phyloP scores from a whole-genome alignment of 2,113 vertebrate genomes.

The Oxyruncus cristatus region DNA sequence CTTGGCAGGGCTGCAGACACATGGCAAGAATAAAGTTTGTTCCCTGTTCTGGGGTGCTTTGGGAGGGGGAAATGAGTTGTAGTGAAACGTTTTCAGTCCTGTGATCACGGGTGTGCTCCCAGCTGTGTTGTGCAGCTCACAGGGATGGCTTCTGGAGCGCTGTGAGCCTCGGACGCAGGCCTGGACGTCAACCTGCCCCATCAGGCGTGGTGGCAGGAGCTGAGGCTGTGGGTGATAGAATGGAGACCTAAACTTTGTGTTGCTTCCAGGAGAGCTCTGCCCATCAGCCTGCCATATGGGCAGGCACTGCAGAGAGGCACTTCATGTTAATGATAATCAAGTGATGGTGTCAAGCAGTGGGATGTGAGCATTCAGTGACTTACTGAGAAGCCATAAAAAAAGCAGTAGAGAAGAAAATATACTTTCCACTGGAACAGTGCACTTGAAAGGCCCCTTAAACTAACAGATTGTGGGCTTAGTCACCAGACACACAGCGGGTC shows the following conservation, averaged over 20 bases:
- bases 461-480: not conserved
- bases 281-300: not conserved
- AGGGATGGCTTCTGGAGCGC: not conserved
- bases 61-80: not conserved
- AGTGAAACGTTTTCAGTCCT: not conserved
- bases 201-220: not conserved
- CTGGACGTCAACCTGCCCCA: rapidly evolving
- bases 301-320: not conserved
- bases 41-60: not conserved
- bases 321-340: not conserved
- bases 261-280: not conserved
- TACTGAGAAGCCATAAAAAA: not conserved
- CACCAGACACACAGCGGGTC: not conserved
- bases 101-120: not conserved
- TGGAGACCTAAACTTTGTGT: rapidly evolving
- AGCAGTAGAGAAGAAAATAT: not conserved
- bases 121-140: not conserved
- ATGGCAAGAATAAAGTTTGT: not conserved
- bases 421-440: not conserved
- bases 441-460: not conserved
- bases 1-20: not conserved
- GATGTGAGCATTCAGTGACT: not conserved
- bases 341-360: not conserved
- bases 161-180: not conserved
- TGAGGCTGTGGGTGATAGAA: not conserved